Base-by-base conservation (phyloP, 2,797 vertebrate species). In the Pantherophis alleghaniensis region DNA sequence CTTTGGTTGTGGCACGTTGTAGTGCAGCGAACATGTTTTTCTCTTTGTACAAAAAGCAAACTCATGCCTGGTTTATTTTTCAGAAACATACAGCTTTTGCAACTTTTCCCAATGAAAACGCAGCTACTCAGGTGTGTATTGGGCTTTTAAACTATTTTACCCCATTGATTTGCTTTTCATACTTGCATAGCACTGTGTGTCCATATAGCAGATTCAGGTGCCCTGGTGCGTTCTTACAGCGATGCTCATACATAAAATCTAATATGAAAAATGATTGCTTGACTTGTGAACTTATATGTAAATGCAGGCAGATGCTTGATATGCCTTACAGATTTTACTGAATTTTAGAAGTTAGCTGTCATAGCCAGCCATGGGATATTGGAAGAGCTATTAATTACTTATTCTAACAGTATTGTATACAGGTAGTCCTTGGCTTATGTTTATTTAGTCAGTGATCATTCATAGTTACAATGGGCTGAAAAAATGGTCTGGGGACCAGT, bases 21-120 rank as follows among this genome's bases (percentile, higher is more conserved):
- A 37, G 1, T 87, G 14, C 32, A 26, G 9, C 59, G 26, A 20
- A 87, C 59, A 57, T 57, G 12, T 59, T 61, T 60, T 60, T 61
- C 11, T 47, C 6, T 89, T 89, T 47, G 37, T 83, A 47, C 10
- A 83, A 47, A 83, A 83, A 47, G 20, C 28, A 60, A 16, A 53
- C 32, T 10, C 24, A 13, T 26, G 93, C 16, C 95, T 93, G 32
- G 7, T 47, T 96, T 97, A 0, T 96, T 96, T 97, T 97, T 92
- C 93, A 98, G 98, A 99, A 99, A 98, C 98, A 99, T 95, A 98
- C 98, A 42, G 99, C 99, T n/a, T 99, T 99, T 97, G 99, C 99
- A 32, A 98, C 98, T 7, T 99, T 99, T 93, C 96, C 97, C 90
- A 99, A 97, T 96, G 98, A 99, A 96, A 98, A 97, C 69, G 97